phyloP scores from a whole-genome alignment of 2,888 invertebrate species.

The Cylloceria caligata region DNA sequence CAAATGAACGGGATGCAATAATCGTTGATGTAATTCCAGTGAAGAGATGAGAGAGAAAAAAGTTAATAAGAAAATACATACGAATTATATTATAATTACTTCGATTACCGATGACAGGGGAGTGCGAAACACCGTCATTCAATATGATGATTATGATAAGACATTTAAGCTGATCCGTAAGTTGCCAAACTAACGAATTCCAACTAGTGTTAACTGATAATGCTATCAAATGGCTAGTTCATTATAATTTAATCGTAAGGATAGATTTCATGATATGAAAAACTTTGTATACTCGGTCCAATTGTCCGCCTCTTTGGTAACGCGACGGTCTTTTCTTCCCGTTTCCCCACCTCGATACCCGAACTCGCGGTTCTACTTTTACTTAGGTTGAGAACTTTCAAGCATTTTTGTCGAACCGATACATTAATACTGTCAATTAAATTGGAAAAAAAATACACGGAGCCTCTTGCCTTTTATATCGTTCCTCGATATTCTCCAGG shows the following conservation, averaged over 20 bases:
- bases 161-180: constrained; percentile 80
- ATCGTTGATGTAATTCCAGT: constrained; percentile 80
- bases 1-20: constrained; percentile 76
- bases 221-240: constrained; percentile 62
- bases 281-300: constrained; percentile 46
- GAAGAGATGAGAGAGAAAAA: constrained; percentile 57
- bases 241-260: constrained; percentile 74
- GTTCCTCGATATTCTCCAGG: constrained; percentile 20
- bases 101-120: constrained; percentile 40
- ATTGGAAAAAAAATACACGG: constrained; percentile 70
- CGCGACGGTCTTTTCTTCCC: constrained; percentile 44
- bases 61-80: constrained; percentile 71
- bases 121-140: constrained; percentile 31
- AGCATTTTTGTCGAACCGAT: constrained; percentile 75
- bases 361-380: constrained; percentile 46
- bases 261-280: constrained; percentile 62
- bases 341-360: constrained; percentile 24
- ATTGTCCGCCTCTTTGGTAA: constrained; percentile 34
- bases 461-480: constrained; percentile 19
- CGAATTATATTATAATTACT: constrained; percentile 77
- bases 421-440: constrained; percentile 82
- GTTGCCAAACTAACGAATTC: constrained; percentile 82
- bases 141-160: constrained; percentile 64
- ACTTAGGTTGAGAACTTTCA: constrained; percentile 75
- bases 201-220: constrained; percentile 77